Percentiles rank a stretch among this genome's conserved stretches.
Conservation (phyloP, 2,113 vertebrate species). For the Salvelinus namaycush region DNA sequence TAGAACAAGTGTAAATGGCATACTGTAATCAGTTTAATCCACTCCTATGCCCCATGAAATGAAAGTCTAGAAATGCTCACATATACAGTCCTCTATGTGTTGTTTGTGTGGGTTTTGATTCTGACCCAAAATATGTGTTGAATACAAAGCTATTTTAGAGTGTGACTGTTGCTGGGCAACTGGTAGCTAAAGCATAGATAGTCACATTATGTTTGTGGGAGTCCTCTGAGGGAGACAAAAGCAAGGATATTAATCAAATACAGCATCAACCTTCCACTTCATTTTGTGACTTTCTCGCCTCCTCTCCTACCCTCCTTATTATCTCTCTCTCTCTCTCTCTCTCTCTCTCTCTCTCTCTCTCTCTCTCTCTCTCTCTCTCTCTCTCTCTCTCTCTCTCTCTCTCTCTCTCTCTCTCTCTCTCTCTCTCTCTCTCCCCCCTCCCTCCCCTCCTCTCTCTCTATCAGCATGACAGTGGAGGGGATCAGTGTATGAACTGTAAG, state of each 20-base stretch:
- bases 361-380: constrained; percentile 36
- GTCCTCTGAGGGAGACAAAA: background rate
- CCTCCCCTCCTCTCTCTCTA: constrained; percentile 42
- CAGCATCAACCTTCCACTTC: no score
- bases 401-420: background rate
- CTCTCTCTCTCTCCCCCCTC: background rate
- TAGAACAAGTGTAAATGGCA: no score
- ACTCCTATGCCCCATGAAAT: background rate
- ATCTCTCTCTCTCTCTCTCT: background rate
- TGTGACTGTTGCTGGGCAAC: constrained; percentile 76
- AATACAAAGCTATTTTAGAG: constrained; percentile 65
- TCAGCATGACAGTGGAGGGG: constrained; percentile 82
- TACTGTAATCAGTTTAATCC: background rate
- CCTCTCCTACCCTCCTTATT: background rate
- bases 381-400: background rate
- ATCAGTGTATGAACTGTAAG: constrained; percentile 81
- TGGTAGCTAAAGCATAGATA: constrained; percentile 31
- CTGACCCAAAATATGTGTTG: constrained; percentile 36
- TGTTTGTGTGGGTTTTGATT: constrained; percentile 44
- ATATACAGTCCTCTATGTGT: background rate
- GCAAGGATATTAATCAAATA: no score
- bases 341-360: background rate
- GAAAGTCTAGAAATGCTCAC: background rate
- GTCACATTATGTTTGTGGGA: constrained; percentile 21
- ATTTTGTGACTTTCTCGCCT: no score